These are phyloP conservation scores for Chaetoderma sp. DNA, from an alignment of 2,888 invertebrate species.

Conservation along the genomic window DNA sequence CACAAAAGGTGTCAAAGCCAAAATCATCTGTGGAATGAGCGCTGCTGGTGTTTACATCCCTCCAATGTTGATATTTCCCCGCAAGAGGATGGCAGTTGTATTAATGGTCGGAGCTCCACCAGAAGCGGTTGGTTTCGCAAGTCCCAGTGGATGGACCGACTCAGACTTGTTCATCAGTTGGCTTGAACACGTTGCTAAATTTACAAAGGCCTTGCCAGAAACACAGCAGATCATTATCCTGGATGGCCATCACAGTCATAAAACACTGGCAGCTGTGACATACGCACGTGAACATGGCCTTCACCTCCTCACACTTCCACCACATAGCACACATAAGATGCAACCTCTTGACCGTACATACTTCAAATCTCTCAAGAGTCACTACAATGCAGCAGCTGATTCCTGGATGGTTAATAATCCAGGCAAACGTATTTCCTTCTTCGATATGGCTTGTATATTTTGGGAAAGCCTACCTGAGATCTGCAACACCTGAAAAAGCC, in stretches of 20 bases:
- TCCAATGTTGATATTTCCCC: constrained; percentile 51
- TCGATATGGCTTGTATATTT: constrained; percentile 34
- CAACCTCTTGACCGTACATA: constrained; percentile 47
- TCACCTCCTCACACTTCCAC: constrained; percentile 61
- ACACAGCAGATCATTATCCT: constrained; percentile 57
- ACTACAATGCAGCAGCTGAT: constrained; percentile 34
- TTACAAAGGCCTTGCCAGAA: constrained; percentile 41
- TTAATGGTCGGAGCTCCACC: constrained; percentile 55
- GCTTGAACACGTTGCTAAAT: constrained; percentile 65
- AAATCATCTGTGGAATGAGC: constrained; percentile 37
- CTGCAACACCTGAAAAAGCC: constrained; percentile 24
- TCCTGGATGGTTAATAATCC: constrained; percentile 39
- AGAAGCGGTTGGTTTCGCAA: constrained; percentile 49
- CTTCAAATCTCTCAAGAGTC: constrained; percentile 42
- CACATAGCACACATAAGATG: constrained; percentile 60
- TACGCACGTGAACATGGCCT: constrained; percentile 56
- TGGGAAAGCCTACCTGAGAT: constrained; percentile 34
- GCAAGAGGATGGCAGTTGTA: constrained; percentile 51
- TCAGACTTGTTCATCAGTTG: constrained; percentile 44
- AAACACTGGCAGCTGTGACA: constrained; percentile 49
- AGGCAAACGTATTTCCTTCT: constrained; percentile 31
- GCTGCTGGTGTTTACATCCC: constrained; percentile 39
- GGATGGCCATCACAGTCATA: constrained; percentile 63
- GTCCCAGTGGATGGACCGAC: constrained; percentile 56
- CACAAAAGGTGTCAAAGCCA: constrained; percentile 27